A percentile compares a stretch with the other conserved stretches of the same genome.
These are phyloP conservation scores for Rhabditophanes sp. DNA, from an alignment of 2,888 invertebrate genomes.

Conservation along the genomic window DNA sequence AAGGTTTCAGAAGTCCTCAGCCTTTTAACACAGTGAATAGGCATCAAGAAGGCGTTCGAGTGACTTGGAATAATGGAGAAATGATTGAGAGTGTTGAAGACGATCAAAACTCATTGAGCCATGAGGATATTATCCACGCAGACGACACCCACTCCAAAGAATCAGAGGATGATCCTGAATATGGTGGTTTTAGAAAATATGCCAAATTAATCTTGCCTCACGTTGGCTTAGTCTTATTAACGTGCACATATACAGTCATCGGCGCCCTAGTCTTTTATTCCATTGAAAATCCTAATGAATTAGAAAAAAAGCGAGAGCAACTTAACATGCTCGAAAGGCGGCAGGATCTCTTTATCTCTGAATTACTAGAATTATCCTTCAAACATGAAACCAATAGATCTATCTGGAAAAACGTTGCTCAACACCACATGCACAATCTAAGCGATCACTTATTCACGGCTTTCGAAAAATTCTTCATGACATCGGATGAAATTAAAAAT, in stretches of 20 bases:
- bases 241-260: slow-evolving; percentile 37
- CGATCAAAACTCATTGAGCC: background rate
- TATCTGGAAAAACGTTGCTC: too few species aligned
- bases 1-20: too few species aligned
- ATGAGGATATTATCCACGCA: background rate
- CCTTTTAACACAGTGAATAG: too few species aligned
- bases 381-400: too few species aligned
- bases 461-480: slow-evolving; percentile 41
- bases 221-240: slow-evolving; percentile 41
- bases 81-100: too few species aligned
- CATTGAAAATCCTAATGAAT: slow-evolving; percentile 41
- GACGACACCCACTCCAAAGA: too few species aligned
- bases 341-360: slow-evolving; percentile 31
- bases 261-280: slow-evolving; percentile 42
- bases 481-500: slow-evolving; percentile 36
- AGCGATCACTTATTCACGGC: slow-evolving; percentile 42
- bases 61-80: too few species aligned
- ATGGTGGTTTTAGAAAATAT: slow-evolving; percentile 35
- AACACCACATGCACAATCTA: slow-evolving; percentile 28
- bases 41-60: too few species aligned
- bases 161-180: too few species aligned
- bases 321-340: slow-evolving; percentile 25
- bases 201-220: slow-evolving; percentile 43
- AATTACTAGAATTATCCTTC: slow-evolving; percentile 14
- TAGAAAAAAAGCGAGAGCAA: slow-evolving; percentile 23